These are phyloP conservation scores for Craniophora ligustri DNA, from an alignment of 2,888 invertebrate genomes.

Conservation along the genomic window DNA sequence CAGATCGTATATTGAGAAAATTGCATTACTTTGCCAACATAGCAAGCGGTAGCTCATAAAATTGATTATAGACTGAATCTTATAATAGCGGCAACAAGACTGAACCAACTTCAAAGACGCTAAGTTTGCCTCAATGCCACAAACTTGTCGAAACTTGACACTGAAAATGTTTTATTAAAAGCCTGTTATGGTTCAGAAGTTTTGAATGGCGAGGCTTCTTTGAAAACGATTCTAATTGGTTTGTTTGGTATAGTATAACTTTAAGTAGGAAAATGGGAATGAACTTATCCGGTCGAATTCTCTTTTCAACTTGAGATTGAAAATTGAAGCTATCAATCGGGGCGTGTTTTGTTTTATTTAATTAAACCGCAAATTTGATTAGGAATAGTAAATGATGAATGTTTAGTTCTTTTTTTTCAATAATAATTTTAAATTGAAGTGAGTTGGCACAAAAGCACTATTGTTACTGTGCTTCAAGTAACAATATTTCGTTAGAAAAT, in stretches of 20 bases:
- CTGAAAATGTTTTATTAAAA: constrained; percentile 47
- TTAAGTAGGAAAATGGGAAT: constrained; percentile 4
- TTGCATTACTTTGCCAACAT: constrained; percentile 8
- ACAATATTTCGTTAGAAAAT: no score
- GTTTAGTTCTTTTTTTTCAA: no score
- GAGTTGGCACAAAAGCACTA: no score
- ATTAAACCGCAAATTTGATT: no score
- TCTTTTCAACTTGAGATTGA: no score
- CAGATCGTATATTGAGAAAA: not conserved
- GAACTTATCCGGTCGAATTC: not conserved
- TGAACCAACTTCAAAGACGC: constrained; percentile 16
- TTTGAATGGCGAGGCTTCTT: constrained; percentile 13
- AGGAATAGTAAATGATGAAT: no score
- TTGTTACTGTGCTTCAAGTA: no score
- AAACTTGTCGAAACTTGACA: constrained; percentile 50
- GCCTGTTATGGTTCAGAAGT: constrained; percentile 48
- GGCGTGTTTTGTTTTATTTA: no score
- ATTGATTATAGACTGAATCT: constrained; percentile 9
- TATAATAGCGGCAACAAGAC: constrained; percentile 19
- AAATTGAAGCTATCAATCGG: no score
- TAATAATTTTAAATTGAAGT: no score
- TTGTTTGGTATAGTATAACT: constrained; percentile 10
- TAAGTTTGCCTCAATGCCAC: constrained; percentile 33
- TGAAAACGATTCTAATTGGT: constrained; percentile 12
- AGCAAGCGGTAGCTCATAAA: not conserved